A percentile compares a stretch with the other conserved stretches of the same genome.
These are phyloP conservation scores for Darevskia nairensis DNA, from an alignment of 2,797 vertebrate species.

Conservation along the genomic window DNA sequence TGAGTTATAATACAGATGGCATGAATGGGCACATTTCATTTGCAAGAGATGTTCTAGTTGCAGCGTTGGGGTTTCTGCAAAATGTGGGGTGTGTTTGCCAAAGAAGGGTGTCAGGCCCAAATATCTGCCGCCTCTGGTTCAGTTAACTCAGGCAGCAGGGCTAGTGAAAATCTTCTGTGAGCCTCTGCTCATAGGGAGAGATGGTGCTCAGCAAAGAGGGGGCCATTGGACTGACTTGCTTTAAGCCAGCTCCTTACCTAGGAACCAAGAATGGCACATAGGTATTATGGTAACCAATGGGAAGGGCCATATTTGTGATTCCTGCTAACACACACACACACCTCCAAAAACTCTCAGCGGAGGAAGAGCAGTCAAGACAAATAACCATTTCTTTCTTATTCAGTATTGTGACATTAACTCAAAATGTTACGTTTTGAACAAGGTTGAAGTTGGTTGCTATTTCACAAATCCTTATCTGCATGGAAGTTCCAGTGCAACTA, in stretches of 20 bases:
- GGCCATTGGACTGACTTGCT: not conserved
- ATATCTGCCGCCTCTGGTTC: not conserved
- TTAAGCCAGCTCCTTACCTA: not conserved
- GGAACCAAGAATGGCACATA: not conserved
- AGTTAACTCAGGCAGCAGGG: not conserved
- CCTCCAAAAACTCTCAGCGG: not conserved
- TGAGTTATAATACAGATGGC: not conserved
- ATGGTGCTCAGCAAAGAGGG: not conserved
- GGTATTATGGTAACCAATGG: not conserved
- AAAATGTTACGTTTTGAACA: not conserved
- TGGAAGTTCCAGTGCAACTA: too few species aligned
- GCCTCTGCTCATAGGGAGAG: not conserved
- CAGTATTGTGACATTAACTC: not conserved
- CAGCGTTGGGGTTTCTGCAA: not conserved
- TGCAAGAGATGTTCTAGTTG: not conserved
- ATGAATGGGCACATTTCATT: not conserved
- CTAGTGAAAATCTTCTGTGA: not conserved
- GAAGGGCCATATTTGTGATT: not conserved
- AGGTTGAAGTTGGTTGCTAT: too few species aligned
- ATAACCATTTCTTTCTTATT: not conserved
- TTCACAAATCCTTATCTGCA: too few species aligned
- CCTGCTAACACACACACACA: too few species aligned
- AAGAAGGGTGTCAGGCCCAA: not conserved
- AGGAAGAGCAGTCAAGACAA: not conserved
- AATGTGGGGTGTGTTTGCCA: not conserved